Evolutionary conservation across 2,113 vertebrate genomes (phyloP).

Genomic region (Ariopsis seemanni): DNA sequence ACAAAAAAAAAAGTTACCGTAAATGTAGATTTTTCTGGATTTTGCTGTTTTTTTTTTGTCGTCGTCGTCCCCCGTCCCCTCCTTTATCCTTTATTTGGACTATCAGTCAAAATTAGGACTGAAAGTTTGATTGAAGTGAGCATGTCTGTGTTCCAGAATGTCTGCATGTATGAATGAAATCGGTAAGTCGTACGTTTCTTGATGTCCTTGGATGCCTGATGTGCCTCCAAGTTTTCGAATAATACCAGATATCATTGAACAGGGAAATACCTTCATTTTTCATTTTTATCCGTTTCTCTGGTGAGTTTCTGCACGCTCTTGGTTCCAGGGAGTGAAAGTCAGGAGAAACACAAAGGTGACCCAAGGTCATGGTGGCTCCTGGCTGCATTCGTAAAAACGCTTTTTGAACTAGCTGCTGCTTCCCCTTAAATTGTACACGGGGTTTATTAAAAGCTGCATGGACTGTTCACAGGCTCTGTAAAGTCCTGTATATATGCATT

Average conservation of each 20-base stretch:
- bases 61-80: too few relatives aligned
- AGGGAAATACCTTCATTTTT: background rate
- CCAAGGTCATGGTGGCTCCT: background rate
- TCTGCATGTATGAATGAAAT: conserved; percentile 15
- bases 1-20: background rate
- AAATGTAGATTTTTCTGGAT: background rate
- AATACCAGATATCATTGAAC: background rate
- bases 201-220: background rate
- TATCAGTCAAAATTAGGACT: background rate
- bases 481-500: conserved; percentile 60
- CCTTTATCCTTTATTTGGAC: too few relatives aligned
- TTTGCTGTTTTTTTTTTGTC: too few relatives aligned
- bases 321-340: background rate
- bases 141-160: background rate
- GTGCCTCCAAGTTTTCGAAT: background rate
- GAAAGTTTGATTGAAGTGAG: background rate
- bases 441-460: conserved; percentile 69
- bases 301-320: background rate
- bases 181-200: background rate
- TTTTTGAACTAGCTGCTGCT: conserved; percentile 34
- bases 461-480: conserved; percentile 61
- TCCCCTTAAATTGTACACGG: conserved; percentile 21
- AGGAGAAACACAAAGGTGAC: background rate
- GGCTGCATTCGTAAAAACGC: background rate
- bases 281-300: background rate